Evolutionary conservation across 1,140 invertebrate genomes (phyloP).

Genomic region (Araneus ventricosus): DNA sequence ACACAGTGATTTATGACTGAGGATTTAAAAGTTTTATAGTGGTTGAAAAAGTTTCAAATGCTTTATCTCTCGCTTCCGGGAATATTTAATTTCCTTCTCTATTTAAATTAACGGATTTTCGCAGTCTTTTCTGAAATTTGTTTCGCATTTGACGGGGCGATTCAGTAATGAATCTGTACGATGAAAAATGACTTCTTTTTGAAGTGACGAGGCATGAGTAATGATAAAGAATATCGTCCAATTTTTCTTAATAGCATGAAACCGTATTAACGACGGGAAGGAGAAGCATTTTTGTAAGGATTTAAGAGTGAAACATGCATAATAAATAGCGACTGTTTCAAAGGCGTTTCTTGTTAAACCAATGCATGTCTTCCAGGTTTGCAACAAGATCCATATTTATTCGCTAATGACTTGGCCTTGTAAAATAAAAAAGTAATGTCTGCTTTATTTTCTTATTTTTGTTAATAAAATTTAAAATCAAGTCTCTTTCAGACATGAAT

Average conservation of each 20-base stretch:
- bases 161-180: slow-evolving; percentile 19
- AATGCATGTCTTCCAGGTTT: not conserved
- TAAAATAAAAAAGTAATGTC: not conserved
- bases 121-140: slow-evolving; percentile 38
- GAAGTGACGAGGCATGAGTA: slow-evolving; percentile 40
- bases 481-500: too few species aligned
- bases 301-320: not conserved
- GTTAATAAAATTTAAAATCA: too few species aligned
- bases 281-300: not conserved
- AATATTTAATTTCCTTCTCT: slow-evolving; percentile 51
- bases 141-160: slow-evolving; percentile 1
- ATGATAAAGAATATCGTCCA: slow-evolving; percentile 33
- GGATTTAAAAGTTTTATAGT: slow-evolving; percentile 20
- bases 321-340: not conserved
- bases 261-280: slow-evolving; percentile 8
- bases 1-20: not conserved
- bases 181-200: slow-evolving; percentile 45
- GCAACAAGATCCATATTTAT: not conserved
- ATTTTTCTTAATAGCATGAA: slow-evolving; percentile 29
- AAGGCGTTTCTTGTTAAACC: not conserved
- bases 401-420: not conserved
- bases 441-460: too few species aligned
- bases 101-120: slow-evolving; percentile 56
- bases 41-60: slow-evolving; percentile 14
- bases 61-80: slow-evolving; percentile 19